These are phyloP conservation scores for Sclerodermus sp. DNA, from an alignment of 2,888 invertebrate genomes.

Conservation along the genomic window DNA sequence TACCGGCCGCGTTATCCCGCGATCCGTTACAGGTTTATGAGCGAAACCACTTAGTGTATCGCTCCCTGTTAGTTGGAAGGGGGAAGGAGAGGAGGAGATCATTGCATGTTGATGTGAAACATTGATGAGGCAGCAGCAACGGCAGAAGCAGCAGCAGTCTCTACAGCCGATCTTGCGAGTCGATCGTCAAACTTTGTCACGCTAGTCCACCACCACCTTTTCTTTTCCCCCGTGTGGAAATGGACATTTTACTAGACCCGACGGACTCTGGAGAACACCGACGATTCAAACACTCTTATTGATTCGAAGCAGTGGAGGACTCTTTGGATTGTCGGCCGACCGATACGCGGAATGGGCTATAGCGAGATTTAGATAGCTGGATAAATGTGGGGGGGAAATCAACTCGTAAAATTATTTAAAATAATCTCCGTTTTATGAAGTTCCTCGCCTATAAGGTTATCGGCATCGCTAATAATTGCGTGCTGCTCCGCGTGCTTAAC, in stretches of 20 bases:
- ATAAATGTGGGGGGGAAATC: conserved; percentile 8
- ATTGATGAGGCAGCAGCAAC: conserved; percentile 37
- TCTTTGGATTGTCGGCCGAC: too few relatives aligned
- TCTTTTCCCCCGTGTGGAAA: too few relatives aligned
- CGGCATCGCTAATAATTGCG: conserved; percentile 9
- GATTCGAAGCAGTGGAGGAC: too few relatives aligned
- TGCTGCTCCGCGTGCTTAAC: conserved; percentile 8
- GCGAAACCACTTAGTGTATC: conserved; percentile 55
- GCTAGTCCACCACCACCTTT: conserved; percentile 18
- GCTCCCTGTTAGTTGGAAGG: conserved; percentile 23
- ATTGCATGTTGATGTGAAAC: conserved; percentile 44
- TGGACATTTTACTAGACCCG: too few relatives aligned
- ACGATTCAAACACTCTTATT: too few relatives aligned
- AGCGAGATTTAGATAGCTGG: too few relatives aligned
- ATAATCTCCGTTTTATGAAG: conserved; percentile 24
- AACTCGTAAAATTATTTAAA: conserved; percentile 18
- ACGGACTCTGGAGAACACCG: too few relatives aligned
- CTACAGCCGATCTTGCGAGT: conserved; percentile 11
- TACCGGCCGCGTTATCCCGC: conserved; percentile 28
- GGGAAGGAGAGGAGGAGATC: conserved; percentile 27
- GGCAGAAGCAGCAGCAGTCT: too few relatives aligned
- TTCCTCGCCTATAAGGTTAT: conserved; percentile 15
- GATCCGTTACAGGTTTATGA: conserved; percentile 48
- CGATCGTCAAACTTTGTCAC: conserved; percentile 15
- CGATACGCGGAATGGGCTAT: too few relatives aligned